Conservation (phyloP, 2,797 vertebrate species). For the Sarcoramphus papa region DNA sequence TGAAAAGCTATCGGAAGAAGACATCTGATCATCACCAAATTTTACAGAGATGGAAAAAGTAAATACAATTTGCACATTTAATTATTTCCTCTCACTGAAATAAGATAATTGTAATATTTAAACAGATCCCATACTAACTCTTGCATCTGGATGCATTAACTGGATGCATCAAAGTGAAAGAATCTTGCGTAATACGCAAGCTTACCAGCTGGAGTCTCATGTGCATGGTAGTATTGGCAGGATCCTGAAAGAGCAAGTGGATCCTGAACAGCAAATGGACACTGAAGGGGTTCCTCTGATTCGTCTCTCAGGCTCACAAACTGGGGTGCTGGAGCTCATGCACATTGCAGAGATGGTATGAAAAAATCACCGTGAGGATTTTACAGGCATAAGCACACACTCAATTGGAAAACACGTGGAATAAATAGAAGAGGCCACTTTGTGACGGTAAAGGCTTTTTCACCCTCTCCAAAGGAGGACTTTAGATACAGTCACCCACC, state of each 20-base stretch:
- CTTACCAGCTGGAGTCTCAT: background rate
- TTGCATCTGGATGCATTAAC: background rate
- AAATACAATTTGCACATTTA: background rate
- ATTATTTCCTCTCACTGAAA: background rate
- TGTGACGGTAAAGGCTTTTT: background rate
- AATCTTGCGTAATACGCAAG: background rate
- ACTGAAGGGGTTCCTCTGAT: background rate
- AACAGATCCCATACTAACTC: background rate
- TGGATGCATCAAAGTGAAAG: background rate
- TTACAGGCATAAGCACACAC: background rate
- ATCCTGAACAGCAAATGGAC: background rate
- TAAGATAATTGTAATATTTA: background rate
- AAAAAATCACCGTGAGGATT: background rate
- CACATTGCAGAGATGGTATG: background rate
- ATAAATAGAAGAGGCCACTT: background rate
- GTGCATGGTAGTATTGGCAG: background rate
- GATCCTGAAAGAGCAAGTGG: background rate
- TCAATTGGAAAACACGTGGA: background rate
- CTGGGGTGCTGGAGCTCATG: background rate
- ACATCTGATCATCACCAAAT: background rate
- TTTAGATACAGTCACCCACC: background rate
- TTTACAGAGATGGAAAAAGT: background rate
- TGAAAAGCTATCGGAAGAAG: constrained; percentile 9
- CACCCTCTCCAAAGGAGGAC: background rate
- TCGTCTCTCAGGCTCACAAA: background rate